Base-by-base conservation (phyloP, 2,888 invertebrate genomes). In the Ectobius pallidus region DNA sequence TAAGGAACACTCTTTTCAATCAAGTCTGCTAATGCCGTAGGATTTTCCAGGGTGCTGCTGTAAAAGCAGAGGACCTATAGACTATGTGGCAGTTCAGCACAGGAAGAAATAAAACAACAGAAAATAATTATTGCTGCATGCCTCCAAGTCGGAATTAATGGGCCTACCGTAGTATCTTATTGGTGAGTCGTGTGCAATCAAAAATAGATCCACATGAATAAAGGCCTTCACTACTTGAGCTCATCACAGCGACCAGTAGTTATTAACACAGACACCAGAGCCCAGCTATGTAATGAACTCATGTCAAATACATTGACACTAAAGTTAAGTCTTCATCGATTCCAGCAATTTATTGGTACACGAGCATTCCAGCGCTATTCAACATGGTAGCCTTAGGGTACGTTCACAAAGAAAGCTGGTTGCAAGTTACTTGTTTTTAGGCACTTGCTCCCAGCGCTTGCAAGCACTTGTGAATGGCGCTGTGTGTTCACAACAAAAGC, bases 71-170 rank as follows among this genome's bases (percentile, higher is more conserved):
- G n/a, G n/a, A n/a, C n/a, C n/a, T n/a, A n/a, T n/a, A n/a, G n/a
- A n/a, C n/a, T 58, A 16, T 3, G n/a, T 1, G 16, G 30, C 30
- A 32, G 25, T 58, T 30, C 58, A 67, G 25, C 44, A 22, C n/a
- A 67, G 67, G 16, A 67, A 46, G 42, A 67, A 67, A 67, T 44
- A 49, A 49, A 67, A 67, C 49, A 67, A 46, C 44, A 44, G 7
- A 32, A 49, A 46, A 67, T 67, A 67, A 67, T 67, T 67, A 46
- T 67, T 44, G 46, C 67, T 67, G 44, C 46, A 67, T 67, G 67
- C 67, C 49, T 18, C 27, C 22, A 22, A 44, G 67, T 30, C 67
- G 49, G 67, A 18, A 44, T 67, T 67, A 67, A 46, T 67, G 49
- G 67, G 58, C 58, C 58, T 32, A 58, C 58, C 9, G n/a, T 30